Percentiles rank a stretch among this genome's conserved stretches.
Evolutionary conservation across 2,888 invertebrate genomes (phyloP).

Genomic region (Rhabditoides inermis): DNA sequence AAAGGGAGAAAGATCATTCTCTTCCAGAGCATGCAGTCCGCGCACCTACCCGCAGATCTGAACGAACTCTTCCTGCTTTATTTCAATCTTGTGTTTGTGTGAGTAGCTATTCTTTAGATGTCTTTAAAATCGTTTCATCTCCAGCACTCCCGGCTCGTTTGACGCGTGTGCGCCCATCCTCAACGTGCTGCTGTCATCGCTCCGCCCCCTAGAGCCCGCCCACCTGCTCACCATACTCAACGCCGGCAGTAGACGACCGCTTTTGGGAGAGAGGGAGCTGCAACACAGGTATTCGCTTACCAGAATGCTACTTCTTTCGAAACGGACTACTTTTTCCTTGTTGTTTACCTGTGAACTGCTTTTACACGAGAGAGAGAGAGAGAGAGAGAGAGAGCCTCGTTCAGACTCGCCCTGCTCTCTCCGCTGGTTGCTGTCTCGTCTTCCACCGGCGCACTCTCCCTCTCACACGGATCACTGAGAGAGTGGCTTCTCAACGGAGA

Average conservation of each 20-base stretch:
- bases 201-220: conserved; percentile 66
- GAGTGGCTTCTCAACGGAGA: conserved; percentile 80
- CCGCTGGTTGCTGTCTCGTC: conserved; percentile 83
- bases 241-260: conserved; percentile 61
- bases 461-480: conserved; percentile 92
- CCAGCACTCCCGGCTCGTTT: conserved; percentile 80
- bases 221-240: conserved; percentile 90
- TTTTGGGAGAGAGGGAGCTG: conserved; percentile 13
- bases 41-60: conserved; percentile 16
- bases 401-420: conserved; percentile 71
- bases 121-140: conserved; percentile 59
- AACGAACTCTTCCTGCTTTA: conserved; percentile 19
- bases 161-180: conserved; percentile 75
- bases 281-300: conserved; percentile 11
- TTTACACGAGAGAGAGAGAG: background rate
- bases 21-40: conserved; percentile 14
- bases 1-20: too few relatives aligned
- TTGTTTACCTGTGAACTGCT: too few relatives aligned
- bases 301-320: too few relatives aligned
- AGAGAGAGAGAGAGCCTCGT: background rate
- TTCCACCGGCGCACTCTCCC: conserved; percentile 87
- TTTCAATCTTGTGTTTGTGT: conserved; percentile 17
- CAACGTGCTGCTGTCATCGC: conserved; percentile 78
- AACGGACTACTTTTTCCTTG: too few relatives aligned
- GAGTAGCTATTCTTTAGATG: conserved; percentile 12